phyloP scores from a whole-genome alignment of 2,113 vertebrate genomes.

The Hystrix brachyura region DNA sequence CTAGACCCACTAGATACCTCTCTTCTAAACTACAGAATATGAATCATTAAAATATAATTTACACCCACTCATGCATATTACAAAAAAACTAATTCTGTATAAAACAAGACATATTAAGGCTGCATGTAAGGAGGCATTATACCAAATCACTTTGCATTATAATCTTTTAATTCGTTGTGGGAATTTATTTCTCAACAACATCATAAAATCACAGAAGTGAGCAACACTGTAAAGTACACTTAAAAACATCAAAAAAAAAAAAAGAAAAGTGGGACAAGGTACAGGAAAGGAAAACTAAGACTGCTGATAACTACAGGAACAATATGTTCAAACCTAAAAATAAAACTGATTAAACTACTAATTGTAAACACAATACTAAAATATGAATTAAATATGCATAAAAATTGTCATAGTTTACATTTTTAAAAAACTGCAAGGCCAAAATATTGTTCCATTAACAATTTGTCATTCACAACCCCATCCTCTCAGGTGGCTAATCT shows the following conservation, averaged over 20 bases:
- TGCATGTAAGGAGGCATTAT: constrained; percentile 38
- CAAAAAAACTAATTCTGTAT: constrained; percentile 21
- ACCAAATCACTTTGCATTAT: not conserved
- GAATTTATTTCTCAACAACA: constrained; percentile 61
- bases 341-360: constrained; percentile 4
- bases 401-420: not conserved
- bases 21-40: not conserved
- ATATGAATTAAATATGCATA: constrained; percentile 16
- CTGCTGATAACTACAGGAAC: constrained; percentile 1
- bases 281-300: not conserved
- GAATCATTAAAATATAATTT: constrained; percentile 47
- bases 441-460: not conserved
- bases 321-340: constrained; percentile 4
- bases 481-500: not conserved
- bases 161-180: constrained; percentile 1
- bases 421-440: not conserved
- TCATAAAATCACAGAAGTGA: constrained; percentile 25
- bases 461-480: not conserved
- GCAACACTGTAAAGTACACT: not conserved
- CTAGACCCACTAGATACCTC: not conserved
- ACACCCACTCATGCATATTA: not conserved
- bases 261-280: not conserved
- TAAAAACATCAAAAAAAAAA: constrained; percentile 49
- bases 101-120: constrained; percentile 38
- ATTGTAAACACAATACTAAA: constrained; percentile 15